A percentile compares a stretch with the other conserved stretches of the same genome.
Conservation (phyloP, 2,797 vertebrate genomes). For the Botia almorhae region DNA sequence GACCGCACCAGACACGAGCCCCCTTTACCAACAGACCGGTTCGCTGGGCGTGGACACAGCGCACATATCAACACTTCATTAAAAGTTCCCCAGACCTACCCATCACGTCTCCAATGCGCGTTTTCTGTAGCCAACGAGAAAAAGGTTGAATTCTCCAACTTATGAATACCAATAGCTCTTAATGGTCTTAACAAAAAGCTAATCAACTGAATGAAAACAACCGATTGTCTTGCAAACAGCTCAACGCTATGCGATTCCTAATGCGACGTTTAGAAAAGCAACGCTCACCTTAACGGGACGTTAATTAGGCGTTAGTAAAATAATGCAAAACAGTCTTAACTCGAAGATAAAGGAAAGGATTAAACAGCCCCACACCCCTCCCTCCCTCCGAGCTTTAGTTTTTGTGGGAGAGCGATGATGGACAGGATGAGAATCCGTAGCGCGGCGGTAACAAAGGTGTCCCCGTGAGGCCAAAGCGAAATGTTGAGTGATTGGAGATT, state of each 20-base stretch:
- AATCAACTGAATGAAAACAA: slow-evolving; percentile 18
- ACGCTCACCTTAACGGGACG: not conserved
- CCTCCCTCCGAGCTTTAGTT: slow-evolving; percentile 31
- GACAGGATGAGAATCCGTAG: slow-evolving; percentile 51
- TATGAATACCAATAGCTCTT: slow-evolving; percentile 35
- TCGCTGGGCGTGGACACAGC: slow-evolving; percentile 1
- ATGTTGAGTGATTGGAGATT: slow-evolving; percentile 53
- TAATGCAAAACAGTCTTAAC: slow-evolving; percentile 29
- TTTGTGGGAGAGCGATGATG: slow-evolving; percentile 43
- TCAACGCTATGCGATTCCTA: not conserved
- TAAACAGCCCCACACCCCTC: not conserved
- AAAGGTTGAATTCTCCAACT: not conserved
- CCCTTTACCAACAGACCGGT: slow-evolving; percentile 43
- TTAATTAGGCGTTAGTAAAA: not conserved
- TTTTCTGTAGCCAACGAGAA: not conserved
- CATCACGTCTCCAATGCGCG: slow-evolving; percentile 29
- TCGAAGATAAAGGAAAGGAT: slow-evolving; percentile 39
- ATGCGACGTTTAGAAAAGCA: slow-evolving; percentile 38
- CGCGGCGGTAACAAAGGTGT: slow-evolving; percentile 52
- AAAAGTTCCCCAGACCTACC: slow-evolving; percentile 15
- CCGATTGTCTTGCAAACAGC: slow-evolving; percentile 31
- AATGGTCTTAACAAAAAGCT: slow-evolving; percentile 28
- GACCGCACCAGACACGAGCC: slow-evolving; percentile 42
- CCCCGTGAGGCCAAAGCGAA: slow-evolving; percentile 63
- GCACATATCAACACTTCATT: slow-evolving; percentile 37